Conservation (phyloP, 2,113 vertebrate genomes). For the Hydrolagus affinis region DNA sequence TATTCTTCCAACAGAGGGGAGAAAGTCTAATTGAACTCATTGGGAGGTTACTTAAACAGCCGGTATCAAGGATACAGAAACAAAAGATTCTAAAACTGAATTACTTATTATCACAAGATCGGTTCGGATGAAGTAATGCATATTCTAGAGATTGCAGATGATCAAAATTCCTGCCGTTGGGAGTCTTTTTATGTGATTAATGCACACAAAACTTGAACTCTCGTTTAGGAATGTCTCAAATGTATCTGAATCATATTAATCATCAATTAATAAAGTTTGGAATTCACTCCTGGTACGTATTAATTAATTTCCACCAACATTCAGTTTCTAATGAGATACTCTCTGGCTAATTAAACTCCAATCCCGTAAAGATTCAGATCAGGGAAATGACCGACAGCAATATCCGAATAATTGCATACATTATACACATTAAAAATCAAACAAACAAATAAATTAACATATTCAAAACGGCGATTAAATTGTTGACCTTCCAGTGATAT, state of each 20-base stretch:
- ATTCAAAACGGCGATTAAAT: constrained; percentile 7
- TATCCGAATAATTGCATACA: neutral
- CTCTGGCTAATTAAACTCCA: constrained; percentile 11
- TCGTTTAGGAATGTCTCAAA: no score
- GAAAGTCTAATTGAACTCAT: constrained; percentile 3
- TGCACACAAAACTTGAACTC: neutral
- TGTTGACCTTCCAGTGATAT: constrained; percentile 16
- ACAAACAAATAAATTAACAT: neutral
- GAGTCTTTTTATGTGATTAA: neutral
- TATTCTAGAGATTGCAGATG: neutral
- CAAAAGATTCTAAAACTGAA: constrained; percentile 13
- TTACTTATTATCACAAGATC: neutral
- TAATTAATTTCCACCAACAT: neutral
- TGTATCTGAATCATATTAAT: neutral
- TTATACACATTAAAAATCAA: neutral
- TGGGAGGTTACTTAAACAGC: no score
- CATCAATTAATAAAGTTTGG: neutral
- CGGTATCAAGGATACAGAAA: neutral
- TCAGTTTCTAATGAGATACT: neutral
- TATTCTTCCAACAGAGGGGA: neutral
- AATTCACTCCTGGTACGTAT: neutral
- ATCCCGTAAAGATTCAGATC: neutral
- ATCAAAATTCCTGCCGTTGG: neutral
- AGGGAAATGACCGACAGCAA: neutral
- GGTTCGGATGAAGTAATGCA: neutral